Conservation (phyloP, 1,140 invertebrate genomes). For the Drosophila nannoptera region DNA sequence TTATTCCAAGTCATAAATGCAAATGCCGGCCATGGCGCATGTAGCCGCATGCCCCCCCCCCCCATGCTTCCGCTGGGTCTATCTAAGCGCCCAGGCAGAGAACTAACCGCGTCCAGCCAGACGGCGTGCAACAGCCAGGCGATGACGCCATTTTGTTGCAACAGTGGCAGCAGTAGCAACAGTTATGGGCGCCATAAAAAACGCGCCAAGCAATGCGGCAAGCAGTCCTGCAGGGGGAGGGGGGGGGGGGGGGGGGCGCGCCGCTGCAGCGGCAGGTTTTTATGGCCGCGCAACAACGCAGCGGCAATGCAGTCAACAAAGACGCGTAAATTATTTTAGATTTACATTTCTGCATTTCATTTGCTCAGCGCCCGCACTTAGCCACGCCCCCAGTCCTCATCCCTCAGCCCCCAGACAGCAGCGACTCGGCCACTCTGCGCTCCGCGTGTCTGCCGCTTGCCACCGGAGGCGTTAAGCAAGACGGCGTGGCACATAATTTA, state of each 20-base stretch:
- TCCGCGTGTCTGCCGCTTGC: slow-evolving; percentile 38
- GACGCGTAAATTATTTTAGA: slow-evolving; percentile 78
- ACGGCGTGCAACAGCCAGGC: slow-evolving; percentile 23
- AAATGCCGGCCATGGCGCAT: slow-evolving; percentile 54
- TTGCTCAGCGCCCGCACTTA: slow-evolving; percentile 49
- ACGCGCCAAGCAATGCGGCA: slow-evolving; percentile 32
- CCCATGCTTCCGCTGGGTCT: background rate
- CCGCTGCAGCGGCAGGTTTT: slow-evolving; percentile 57
- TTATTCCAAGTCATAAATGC: slow-evolving; percentile 76
- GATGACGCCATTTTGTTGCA: slow-evolving; percentile 69
- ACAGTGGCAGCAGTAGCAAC: slow-evolving; percentile 70
- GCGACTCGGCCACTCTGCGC: background rate
- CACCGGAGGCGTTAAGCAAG: slow-evolving; percentile 73
- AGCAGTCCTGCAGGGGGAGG: background rate
- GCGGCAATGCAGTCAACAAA: slow-evolving; percentile 71
- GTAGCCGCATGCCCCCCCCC: slow-evolving; percentile 5
- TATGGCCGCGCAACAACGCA: slow-evolving; percentile 45
- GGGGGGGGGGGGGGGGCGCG: background rate
- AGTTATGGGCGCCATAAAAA: slow-evolving; percentile 57
- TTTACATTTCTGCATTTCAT: slow-evolving; percentile 78
- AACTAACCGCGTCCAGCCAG: slow-evolving; percentile 11
- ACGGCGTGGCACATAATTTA: slow-evolving; percentile 75
- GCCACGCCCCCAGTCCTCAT: background rate
- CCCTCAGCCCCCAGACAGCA: background rate
- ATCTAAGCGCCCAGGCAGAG: slow-evolving; percentile 26